A percentile compares a stretch with the other conserved stretches of the same genome.
phyloP scores from a whole-genome alignment of 2,888 invertebrate species.

The Vanessa cardui region DNA sequence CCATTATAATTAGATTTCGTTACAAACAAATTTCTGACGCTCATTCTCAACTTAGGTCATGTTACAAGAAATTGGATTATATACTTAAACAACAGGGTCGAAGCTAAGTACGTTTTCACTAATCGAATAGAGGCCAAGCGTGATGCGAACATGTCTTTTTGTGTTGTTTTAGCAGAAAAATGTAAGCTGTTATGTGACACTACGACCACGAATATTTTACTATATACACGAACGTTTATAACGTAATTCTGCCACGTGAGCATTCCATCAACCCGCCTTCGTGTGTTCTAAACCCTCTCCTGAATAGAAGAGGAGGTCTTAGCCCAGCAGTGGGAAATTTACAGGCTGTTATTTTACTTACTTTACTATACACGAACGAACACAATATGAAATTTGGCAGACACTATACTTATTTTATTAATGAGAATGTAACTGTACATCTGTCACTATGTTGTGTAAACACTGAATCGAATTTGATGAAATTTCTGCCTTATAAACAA shows the following conservation, averaged over 20 bases:
- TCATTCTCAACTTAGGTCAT: constrained; percentile 17
- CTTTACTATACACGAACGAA: no score
- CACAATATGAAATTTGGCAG: no score
- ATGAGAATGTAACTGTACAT: background rate
- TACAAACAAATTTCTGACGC: constrained; percentile 2
- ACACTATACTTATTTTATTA: background rate
- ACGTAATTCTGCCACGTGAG: no score
- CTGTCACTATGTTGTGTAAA: no score
- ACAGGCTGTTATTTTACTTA: no score
- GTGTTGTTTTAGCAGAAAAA: background rate
- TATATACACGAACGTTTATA: no score
- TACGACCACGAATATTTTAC: background rate
- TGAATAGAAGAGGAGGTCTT: no score
- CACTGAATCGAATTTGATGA: background rate
- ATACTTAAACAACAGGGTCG: constrained; percentile 23
- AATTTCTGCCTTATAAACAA: background rate
- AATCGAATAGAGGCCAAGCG: constrained; percentile 15
- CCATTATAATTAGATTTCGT: constrained; percentile 2
- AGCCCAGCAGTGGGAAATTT: no score
- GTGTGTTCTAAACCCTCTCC: no score
- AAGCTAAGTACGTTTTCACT: constrained; percentile 11
- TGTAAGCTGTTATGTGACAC: background rate
- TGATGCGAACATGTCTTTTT: constrained; percentile 6
- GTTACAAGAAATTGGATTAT: constrained; percentile 30
- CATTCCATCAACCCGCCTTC: no score